Evolutionary conservation across 53 echinoderm and acorn worm genomes (phyloP).

Genomic region (Pentamera pediparva): DNA sequence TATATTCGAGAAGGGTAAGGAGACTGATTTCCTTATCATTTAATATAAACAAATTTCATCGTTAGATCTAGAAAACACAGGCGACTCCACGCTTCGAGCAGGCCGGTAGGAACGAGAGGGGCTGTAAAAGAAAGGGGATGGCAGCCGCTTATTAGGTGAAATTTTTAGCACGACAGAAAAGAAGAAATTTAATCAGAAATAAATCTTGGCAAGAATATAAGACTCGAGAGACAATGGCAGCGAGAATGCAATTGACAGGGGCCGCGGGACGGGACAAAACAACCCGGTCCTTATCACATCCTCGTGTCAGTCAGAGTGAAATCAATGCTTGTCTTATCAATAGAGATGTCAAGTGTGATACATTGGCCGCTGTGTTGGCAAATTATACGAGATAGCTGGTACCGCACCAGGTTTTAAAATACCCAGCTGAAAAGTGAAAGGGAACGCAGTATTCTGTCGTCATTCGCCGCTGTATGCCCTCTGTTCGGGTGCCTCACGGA

Average conservation of each 20-base stretch:
- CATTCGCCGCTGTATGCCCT: neutral
- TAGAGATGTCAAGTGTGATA: conserved; percentile 17
- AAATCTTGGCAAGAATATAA: neutral
- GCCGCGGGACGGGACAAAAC: too few species aligned
- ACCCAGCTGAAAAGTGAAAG: neutral
- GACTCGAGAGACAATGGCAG: neutral
- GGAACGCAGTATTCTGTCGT: neutral
- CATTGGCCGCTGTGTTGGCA: conserved; percentile 1
- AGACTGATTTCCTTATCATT: too few species aligned
- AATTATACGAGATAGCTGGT: conserved; percentile 5
- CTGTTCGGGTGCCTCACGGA: too few species aligned
- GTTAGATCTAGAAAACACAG: too few species aligned
- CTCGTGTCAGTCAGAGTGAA: conserved; percentile 11
- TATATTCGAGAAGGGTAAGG: too few species aligned
- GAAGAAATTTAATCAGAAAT: neutral
- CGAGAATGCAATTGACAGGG: too few species aligned
- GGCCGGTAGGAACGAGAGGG: too few species aligned
- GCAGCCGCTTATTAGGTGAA: neutral
- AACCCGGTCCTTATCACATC: conserved; percentile 8
- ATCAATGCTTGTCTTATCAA: conserved; percentile 29
- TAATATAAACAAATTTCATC: too few species aligned
- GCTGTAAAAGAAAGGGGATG: too few species aligned
- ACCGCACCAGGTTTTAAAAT: too few species aligned
- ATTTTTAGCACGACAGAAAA: neutral
- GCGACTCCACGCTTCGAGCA: too few species aligned